Base-by-base conservation (phyloP, 92 coral and sea anemone genomes). In the Porites rus region DNA sequence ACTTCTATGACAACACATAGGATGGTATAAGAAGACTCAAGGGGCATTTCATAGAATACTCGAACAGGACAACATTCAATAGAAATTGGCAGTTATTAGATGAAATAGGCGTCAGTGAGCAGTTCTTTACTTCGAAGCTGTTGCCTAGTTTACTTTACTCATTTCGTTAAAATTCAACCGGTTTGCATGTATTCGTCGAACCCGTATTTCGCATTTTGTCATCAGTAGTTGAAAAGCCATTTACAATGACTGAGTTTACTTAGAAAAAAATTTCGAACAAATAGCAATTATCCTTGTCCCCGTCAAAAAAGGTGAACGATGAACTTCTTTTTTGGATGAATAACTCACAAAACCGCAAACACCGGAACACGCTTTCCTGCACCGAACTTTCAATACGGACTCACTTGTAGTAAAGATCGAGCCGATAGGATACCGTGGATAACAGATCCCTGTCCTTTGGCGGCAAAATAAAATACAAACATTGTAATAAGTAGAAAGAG, bases 381-480 rank as follows among this genome's bases (percentile, higher is more conserved):
- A 13, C 6, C 25, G 17, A 11, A 38, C 52, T 79, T 46, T 63
- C 73, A 52, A 79, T 79, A 79, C 51, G 5, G 18, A 46, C 58
- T 79, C 61, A 1, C 22, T 9, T n/a, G 9, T 13, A 8, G 2
- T 46, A 50, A 18, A 65, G 51, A 19, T 14, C 13, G 51, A 65
- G 18, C 17, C n/a, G 14, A 43, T 1, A 67, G 64, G 1, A 10
- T 50, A 43, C 11, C 13, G 13, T 65, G 46, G 5, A 38, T 38
- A 38, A 20, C 8, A 46, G 67, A 66, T 65, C 10, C 73, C 52
- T 51, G 64, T 65, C 22, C 66, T 8, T 67, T 66, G 66, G 84
- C 74, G 84, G 46, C 63, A 66, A 53, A 20, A 8, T 25, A 60
- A 59, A 58, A 76, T 58, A 76, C 79, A 75, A 75, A 76, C 80